These are phyloP conservation scores for Misgurnus anguillicaudatus DNA, from an alignment of 2,113 vertebrate genomes.

Conservation along the genomic window DNA sequence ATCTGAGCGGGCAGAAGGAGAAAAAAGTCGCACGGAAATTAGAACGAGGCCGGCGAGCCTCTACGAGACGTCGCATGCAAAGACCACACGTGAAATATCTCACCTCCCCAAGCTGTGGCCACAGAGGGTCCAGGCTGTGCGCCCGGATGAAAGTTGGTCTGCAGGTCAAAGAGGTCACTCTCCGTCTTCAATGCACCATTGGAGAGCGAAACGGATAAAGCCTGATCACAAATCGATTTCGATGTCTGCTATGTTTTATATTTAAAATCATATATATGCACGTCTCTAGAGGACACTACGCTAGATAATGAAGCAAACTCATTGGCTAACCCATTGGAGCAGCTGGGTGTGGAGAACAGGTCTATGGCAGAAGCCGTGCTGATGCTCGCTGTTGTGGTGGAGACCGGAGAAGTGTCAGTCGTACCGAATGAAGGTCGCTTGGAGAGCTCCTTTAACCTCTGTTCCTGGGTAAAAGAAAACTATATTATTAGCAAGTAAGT, in stretches of 20 bases:
- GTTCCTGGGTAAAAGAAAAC: slow-evolving; percentile 75
- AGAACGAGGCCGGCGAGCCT: slow-evolving; percentile 67
- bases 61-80: slow-evolving; percentile 25
- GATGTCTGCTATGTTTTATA: background rate
- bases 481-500: background rate
- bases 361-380: slow-evolving; percentile 92
- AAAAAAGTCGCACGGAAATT: slow-evolving; percentile 74
- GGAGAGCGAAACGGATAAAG: slow-evolving; percentile 56
- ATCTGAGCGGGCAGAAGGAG: slow-evolving; percentile 86
- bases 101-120: slow-evolving; percentile 94
- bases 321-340: slow-evolving; percentile 84
- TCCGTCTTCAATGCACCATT: slow-evolving; percentile 95
- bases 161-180: slow-evolving; percentile 94
- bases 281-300: background rate
- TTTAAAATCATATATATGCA: background rate
- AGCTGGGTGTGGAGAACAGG: slow-evolving; percentile 95
- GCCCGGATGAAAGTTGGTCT: slow-evolving; percentile 88
- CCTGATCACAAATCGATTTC: background rate
- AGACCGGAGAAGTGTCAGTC: slow-evolving; percentile 92
- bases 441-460: slow-evolving; percentile 95
- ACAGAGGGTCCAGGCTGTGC: slow-evolving; percentile 82
- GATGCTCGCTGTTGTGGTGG: slow-evolving; percentile 88
- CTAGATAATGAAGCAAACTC: background rate
- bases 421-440: slow-evolving; percentile 94
- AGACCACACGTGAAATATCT: slow-evolving; percentile 53